Percentiles rank a stretch among this genome's conserved stretches.
phyloP scores from a whole-genome alignment of 2,797 vertebrate genomes.

The Synanceia verrucosa region DNA sequence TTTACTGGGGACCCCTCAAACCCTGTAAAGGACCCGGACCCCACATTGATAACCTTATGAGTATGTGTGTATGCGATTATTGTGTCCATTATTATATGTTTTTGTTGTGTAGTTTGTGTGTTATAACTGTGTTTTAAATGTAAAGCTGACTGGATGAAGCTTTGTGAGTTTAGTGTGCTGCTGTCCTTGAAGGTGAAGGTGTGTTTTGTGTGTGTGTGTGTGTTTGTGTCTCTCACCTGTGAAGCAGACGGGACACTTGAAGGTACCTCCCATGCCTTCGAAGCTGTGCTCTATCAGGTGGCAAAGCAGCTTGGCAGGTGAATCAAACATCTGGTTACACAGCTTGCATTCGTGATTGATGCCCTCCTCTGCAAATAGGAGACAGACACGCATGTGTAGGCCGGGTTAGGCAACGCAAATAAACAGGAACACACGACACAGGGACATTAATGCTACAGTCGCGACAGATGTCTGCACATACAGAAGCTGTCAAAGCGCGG shows the following conservation, averaged over 20 bases:
- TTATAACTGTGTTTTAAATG: constrained; percentile 87
- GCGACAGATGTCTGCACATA: constrained; percentile 11
- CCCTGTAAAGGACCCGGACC: no score
- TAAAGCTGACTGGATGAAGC: constrained; percentile 88
- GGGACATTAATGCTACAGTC: constrained; percentile 17
- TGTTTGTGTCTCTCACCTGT: constrained; percentile 89
- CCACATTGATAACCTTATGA: no score
- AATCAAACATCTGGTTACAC: constrained; percentile 99
- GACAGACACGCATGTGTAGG: constrained; percentile 67
- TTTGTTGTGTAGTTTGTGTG: not conserved
- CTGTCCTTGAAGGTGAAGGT: constrained; percentile 66
- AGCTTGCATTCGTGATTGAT: constrained; percentile 99
- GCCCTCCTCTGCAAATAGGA: constrained; percentile 96
- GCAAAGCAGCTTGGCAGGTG: constrained; percentile 99
- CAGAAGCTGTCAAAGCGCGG: not conserved
- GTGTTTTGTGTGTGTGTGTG: not conserved
- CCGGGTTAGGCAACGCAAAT: constrained; percentile 47
- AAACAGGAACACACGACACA: constrained; percentile 82
- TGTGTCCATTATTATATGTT: not conserved
- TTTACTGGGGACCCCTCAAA: no score
- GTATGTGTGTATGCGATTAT: no score
- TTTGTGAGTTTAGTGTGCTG: not conserved
- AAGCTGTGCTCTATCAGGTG: constrained; percentile 99
- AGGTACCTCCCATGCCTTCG: constrained; percentile 99
- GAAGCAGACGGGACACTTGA: constrained; percentile 99